These are phyloP conservation scores for Picathartes gymnocephalus DNA, from an alignment of 2,113 vertebrate genomes.

Conservation along the genomic window DNA sequence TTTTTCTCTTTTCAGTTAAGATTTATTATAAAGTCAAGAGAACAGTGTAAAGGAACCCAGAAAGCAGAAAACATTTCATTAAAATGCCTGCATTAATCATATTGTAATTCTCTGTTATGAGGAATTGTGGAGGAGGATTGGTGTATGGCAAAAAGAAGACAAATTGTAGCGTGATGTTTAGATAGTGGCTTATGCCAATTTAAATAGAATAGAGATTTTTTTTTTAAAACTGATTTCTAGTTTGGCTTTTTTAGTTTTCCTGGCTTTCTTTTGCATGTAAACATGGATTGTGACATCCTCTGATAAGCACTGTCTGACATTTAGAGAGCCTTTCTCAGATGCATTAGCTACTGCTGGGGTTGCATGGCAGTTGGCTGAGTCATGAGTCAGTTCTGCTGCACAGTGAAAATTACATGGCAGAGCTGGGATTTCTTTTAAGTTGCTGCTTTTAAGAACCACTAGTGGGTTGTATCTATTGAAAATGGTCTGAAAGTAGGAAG, in stretches of 20 bases:
- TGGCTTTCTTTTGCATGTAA: background rate
- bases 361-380: background rate
- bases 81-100: background rate
- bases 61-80: background rate
- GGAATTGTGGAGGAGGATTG: background rate
- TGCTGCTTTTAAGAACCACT: background rate
- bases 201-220: background rate
- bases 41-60: background rate
- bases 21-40: background rate
- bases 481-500: background rate
- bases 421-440: background rate
- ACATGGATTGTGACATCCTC: background rate
- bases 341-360: rapidly evolving
- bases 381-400: background rate
- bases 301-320: background rate
- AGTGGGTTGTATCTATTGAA: background rate
- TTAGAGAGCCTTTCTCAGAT: background rate
- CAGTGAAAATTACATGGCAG: background rate
- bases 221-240: background rate
- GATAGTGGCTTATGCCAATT: background rate
- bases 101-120: background rate
- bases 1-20: background rate
- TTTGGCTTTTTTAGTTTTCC: background rate
- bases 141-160: background rate
- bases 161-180: background rate